Evolutionary conservation across 2,888 invertebrate species (phyloP), one percentile per base, ranked within the genome.

Genomic region (Pachymerium ferrugineum): DNA sequence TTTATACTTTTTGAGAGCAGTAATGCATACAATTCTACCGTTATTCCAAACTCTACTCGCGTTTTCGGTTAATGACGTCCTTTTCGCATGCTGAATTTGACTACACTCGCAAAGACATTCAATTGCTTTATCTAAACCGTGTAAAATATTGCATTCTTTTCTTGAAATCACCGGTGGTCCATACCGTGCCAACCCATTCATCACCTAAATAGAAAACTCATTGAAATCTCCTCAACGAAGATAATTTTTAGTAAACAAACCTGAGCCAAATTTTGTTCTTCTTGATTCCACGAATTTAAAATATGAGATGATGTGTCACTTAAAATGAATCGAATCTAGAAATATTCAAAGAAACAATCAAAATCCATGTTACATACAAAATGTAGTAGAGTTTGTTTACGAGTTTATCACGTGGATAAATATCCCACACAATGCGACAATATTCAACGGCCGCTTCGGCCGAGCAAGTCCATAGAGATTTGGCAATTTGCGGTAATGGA

Each of bases 401-500:
- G 83, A 94, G 83, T 86, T 94, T 93, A 75, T 91, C 92, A 75
- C 88, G 88, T 0, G 97, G 95, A 85, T 94, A 97, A n/a, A 98
- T 85, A 83, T 99, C 98, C 92, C 94, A 96, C 0, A 96, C 93
- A 78, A 99, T 93, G 28, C 98, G 88, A 79, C 96, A 94, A 81
- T 97, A 98, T 83, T 99, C 99, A 75, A 97, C 88, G 0, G 94
- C 91, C 0, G 94, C 91, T 85, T 98, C 98, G 0, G 97, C 93
- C 77, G 93, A 92, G 80, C 93, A 95, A 0, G 97, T 97, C 98
- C 98, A 99, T 73, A 98, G 82, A 0, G 94, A 92, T 83, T 98
- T 98, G 76, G 89, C 90, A 76, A 97, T 90, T 0, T 94, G 92
- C 5, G 91, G 89, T 62, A 93, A 85, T 0, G 90, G 91, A 73